phyloP scores from a whole-genome alignment of 1,140 invertebrate species.

The Phocides pigmalion region DNA sequence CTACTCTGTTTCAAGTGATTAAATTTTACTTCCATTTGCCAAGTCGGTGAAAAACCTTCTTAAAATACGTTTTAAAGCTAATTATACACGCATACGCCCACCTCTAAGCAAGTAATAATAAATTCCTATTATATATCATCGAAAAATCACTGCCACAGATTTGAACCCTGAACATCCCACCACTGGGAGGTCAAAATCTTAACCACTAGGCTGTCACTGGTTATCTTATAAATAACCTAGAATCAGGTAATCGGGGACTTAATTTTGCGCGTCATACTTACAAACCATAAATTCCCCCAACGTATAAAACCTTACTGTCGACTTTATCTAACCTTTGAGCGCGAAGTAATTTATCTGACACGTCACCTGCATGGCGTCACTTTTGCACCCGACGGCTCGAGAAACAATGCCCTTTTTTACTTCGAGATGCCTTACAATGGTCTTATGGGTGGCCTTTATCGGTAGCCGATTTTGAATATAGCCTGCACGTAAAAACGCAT shows the following conservation, averaged over 20 bases:
- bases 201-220: no score
- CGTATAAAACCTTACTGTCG: not conserved
- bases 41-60: not conserved
- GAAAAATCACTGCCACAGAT: no score
- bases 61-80: no score
- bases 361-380: slow-evolving; percentile 53
- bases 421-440: slow-evolving; percentile 50
- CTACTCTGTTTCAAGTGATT: not conserved
- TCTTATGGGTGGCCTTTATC: slow-evolving; percentile 58
- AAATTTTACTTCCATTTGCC: not conserved
- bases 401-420: slow-evolving; percentile 57
- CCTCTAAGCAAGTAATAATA: no score
- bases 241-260: not conserved
- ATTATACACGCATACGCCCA: no score
- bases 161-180: no score
- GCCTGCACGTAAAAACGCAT: slow-evolving; percentile 32
- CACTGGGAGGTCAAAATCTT: no score
- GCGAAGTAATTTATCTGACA: slow-evolving; percentile 46
- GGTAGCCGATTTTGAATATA: slow-evolving; percentile 25
- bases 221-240: not conserved
- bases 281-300: not conserved
- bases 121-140: no score
- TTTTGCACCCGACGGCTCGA: slow-evolving; percentile 40
- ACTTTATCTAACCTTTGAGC: slow-evolving; percentile 33
- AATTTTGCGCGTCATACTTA: not conserved